These are phyloP conservation scores for Salvelinus alpinus DNA, from an alignment of 2,113 vertebrate species.

Conservation along the genomic window DNA sequence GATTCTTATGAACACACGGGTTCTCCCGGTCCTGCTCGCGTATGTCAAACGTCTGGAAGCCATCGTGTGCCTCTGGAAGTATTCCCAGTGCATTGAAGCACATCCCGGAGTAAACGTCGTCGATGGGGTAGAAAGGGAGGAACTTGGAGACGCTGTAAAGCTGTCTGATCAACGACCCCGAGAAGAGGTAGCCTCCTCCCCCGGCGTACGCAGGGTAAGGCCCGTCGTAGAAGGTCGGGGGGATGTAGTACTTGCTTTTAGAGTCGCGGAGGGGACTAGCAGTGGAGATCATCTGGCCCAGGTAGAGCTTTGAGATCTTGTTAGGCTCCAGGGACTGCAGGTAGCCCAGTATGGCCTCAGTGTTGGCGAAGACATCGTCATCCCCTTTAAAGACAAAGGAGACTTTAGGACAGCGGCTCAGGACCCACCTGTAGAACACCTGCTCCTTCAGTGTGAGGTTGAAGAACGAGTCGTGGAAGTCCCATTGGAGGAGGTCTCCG, in stretches of 20 bases:
- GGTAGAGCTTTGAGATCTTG: slow-evolving; percentile 63
- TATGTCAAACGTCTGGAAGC: slow-evolving; percentile 72
- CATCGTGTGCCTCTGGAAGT: slow-evolving; percentile 50
- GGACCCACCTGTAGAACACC: slow-evolving; percentile 70
- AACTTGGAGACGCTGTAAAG: slow-evolving; percentile 44
- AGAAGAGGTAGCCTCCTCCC: slow-evolving; percentile 78
- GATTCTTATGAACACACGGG: slow-evolving; percentile 73
- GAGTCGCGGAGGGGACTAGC: slow-evolving; percentile 68
- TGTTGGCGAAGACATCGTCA: slow-evolving; percentile 84
- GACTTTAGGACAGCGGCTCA: slow-evolving; percentile 50
- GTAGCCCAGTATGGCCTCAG: slow-evolving; percentile 64
- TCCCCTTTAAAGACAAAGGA: slow-evolving; percentile 80
- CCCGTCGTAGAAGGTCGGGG: slow-evolving; percentile 62
- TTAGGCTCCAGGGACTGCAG: slow-evolving; percentile 58
- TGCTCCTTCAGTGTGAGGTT: slow-evolving; percentile 77
- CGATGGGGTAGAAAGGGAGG: slow-evolving; percentile 80
- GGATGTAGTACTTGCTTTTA: slow-evolving; percentile 81
- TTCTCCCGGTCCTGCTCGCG: slow-evolving; percentile 64
- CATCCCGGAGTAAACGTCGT: slow-evolving; percentile 81
- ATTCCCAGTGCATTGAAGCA: slow-evolving; percentile 69
- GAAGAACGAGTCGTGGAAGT: slow-evolving; percentile 74
- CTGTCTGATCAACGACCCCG: slow-evolving; percentile 39
- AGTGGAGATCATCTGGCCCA: slow-evolving; percentile 70
- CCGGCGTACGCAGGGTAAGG: slow-evolving; percentile 75
- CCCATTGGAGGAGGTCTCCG: slow-evolving; percentile 76